Evolutionary conservation across 2,888 invertebrate species (phyloP).

Genomic region (Trileptium ribeirensis): DNA sequence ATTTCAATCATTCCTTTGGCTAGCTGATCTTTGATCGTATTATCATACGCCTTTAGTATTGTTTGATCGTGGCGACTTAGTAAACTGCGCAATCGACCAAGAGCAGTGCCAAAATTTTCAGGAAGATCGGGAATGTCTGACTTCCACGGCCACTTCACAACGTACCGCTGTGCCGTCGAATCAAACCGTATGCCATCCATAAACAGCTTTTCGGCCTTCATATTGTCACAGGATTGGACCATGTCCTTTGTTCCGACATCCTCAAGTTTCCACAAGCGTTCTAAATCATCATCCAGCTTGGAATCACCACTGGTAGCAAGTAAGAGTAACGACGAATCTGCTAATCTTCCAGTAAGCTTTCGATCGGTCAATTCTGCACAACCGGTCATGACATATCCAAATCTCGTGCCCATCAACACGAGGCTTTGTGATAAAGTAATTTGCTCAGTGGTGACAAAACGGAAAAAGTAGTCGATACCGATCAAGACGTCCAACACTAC

Average conservation of each 20-base stretch:
- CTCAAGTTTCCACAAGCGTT: neutral
- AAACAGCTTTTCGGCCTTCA: neutral
- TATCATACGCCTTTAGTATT: neutral
- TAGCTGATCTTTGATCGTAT: neutral
- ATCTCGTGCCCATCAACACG: neutral
- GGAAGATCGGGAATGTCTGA: neutral
- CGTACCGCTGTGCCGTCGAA: neutral
- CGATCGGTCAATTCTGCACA: neutral
- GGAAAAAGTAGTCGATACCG: neutral
- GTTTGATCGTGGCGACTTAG: neutral
- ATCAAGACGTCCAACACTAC: neutral
- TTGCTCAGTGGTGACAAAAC: neutral
- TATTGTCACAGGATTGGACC: neutral
- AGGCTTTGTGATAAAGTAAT: neutral
- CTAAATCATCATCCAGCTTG: neutral
- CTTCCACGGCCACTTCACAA: neutral
- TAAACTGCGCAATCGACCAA: neutral
- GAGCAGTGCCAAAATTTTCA: neutral
- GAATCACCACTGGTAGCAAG: neutral
- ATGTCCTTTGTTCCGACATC: neutral
- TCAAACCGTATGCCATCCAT: neutral
- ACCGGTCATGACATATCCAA: neutral
- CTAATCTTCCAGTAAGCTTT: neutral
- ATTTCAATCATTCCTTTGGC: neutral
- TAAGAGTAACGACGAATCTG: neutral